Evolutionary conservation across 2,113 vertebrate genomes (phyloP).

Genomic region (Hippocampus guttulatus): DNA sequence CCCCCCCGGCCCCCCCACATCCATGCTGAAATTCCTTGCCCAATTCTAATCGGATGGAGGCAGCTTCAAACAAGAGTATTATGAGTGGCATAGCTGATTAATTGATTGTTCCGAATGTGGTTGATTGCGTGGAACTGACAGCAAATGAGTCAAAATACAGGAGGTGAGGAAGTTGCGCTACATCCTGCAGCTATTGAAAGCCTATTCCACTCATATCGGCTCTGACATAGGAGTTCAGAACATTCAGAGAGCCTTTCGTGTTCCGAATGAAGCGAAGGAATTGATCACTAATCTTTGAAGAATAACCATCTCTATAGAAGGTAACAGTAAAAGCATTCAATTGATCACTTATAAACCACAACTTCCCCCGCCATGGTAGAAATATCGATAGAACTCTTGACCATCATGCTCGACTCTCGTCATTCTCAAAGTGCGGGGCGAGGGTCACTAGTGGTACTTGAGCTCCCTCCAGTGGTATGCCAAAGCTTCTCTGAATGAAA

Average conservation of each 20-base stretch:
- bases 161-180: background rate
- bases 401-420: too few relatives aligned
- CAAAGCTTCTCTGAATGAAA: too few relatives aligned
- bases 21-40: conserved; percentile 15
- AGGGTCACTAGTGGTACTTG: too few relatives aligned
- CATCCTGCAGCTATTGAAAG: background rate
- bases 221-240: background rate
- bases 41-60: conserved; percentile 17
- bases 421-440: too few relatives aligned
- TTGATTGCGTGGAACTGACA: background rate
- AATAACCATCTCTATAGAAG: background rate
- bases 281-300: background rate
- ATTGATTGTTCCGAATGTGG: background rate
- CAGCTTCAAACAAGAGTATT: conserved; percentile 17
- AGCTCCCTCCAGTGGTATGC: too few relatives aligned
- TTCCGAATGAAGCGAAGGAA: background rate
- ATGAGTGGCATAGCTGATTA: background rate
- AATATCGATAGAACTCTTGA: too few relatives aligned
- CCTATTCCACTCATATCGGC: background rate
- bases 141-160: background rate
- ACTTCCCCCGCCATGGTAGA: background rate
- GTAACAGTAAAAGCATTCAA: background rate
- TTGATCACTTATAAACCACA: background rate
- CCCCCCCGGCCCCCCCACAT: conserved; percentile 2
- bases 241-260: background rate